Evolutionary conservation across 2,113 vertebrate genomes (phyloP).

Genomic region (Poecile atricapillus): DNA sequence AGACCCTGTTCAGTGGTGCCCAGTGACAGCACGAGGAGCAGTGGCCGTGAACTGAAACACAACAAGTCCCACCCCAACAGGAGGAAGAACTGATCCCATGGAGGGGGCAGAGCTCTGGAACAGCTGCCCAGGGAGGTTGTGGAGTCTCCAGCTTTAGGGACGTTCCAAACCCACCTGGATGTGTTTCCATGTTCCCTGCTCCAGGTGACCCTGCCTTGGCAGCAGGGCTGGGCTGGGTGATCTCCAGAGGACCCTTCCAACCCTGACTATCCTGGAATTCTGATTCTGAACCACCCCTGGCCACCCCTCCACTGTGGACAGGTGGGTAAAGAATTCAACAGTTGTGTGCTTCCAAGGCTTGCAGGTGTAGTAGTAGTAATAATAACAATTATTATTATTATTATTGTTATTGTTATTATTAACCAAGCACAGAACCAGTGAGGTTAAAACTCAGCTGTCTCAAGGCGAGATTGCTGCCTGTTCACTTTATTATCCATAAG

Average conservation of each 20-base stretch:
- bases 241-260: background rate
- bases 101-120: background rate
- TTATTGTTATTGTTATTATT: background rate
- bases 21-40: background rate
- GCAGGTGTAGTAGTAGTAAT: background rate
- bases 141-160: background rate
- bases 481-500: background rate
- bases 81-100: background rate
- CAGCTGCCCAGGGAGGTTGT: background rate
- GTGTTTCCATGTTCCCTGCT: background rate
- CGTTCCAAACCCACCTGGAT: background rate
- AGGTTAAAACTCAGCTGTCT: background rate
- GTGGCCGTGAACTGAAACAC: background rate
- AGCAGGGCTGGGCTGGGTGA: background rate
- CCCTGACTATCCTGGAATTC: background rate
- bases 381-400: background rate
- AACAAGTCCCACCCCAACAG: fast-evolving
- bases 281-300: background rate
- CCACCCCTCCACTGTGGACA: fast-evolving
- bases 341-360: fast-evolving
- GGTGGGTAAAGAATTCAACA: background rate
- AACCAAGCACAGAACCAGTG: background rate
- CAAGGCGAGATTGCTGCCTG: background rate
- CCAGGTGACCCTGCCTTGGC: background rate
- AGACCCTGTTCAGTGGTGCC: background rate